phyloP scores from a whole-genome alignment of 2,113 vertebrate genomes.

The Centrocercus urophasianus region DNA sequence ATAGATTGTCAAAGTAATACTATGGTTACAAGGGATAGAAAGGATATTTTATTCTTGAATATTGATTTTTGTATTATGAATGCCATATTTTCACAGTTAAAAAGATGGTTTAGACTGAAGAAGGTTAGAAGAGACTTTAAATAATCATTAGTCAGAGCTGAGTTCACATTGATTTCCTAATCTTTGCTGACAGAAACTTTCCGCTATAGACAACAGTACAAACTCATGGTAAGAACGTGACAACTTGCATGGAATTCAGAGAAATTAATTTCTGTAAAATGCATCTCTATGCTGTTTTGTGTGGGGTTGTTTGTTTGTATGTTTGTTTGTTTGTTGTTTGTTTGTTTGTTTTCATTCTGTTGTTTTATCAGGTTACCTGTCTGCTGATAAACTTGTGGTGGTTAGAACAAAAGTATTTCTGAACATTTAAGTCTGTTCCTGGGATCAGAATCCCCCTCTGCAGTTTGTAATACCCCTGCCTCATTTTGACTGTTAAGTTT shows the following conservation, averaged over 20 bases:
- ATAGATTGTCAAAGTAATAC: slow-evolving; percentile 43
- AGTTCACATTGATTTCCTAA: slow-evolving; percentile 51
- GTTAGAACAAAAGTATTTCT: neutral
- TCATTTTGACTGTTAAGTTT: neutral
- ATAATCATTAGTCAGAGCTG: slow-evolving; percentile 51
- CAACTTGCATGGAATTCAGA: neutral
- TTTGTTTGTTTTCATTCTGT: neutral
- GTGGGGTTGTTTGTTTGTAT: too few relatives aligned
- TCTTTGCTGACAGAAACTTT: slow-evolving; percentile 17
- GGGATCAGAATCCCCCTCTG: neutral
- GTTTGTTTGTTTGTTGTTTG: too few relatives aligned
- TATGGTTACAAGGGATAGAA: neutral
- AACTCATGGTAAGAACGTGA: slow-evolving; percentile 17
- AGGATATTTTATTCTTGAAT: slow-evolving; percentile 26
- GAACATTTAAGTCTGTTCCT: neutral
- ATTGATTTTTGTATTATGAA: slow-evolving; percentile 12
- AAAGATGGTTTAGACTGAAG: neutral
- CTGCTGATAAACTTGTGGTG: neutral
- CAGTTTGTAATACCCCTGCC: neutral
- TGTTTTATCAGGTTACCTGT: neutral
- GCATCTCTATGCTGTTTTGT: neutral
- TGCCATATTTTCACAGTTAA: slow-evolving; percentile 8
- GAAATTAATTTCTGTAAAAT: neutral
- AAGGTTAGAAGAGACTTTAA: slow-evolving; percentile 42
- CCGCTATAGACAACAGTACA: neutral